phyloP scores from a whole-genome alignment of 2,888 invertebrate genomes.

The Chalcosyrphus nemorum region DNA sequence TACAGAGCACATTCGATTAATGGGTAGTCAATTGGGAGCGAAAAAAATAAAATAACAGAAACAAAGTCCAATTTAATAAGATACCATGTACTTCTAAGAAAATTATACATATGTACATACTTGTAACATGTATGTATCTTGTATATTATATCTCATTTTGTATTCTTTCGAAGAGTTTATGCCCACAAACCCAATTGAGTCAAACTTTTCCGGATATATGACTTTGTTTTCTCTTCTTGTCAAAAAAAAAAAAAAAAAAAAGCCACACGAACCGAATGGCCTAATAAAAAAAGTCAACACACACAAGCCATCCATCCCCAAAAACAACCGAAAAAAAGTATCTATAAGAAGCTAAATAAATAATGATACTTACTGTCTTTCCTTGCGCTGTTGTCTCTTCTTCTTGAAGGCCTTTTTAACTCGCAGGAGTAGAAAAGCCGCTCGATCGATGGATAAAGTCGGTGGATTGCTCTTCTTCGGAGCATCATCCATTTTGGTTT shows the following conservation, averaged over 20 bases:
- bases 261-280: conserved; percentile 3
- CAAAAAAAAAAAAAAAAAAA: no score
- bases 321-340: neutral
- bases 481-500: conserved; percentile 76
- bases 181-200: conserved; percentile 20
- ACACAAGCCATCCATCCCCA: neutral
- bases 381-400: conserved; percentile 93
- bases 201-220: conserved; percentile 43
- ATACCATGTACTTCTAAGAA: conserved; percentile 14
- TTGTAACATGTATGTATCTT: neutral
- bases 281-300: conserved; percentile 16
- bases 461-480: conserved; percentile 80
- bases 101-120: neutral
- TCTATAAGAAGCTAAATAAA: conserved; percentile 9
- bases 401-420: conserved; percentile 95
- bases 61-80: conserved; percentile 57
- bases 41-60: neutral
- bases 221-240: conserved; percentile 4
- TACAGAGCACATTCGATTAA: conserved; percentile 31
- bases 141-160: conserved; percentile 39
- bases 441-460: conserved; percentile 92
- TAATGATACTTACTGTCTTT: conserved; percentile 88
- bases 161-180: conserved; percentile 48
- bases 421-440: conserved; percentile 92
- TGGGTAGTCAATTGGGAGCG: conserved; percentile 27